A percentile compares a stretch with the other conserved stretches of the same genome.
These are phyloP conservation scores for Neoarius graeffei DNA, from an alignment of 2,113 vertebrate genomes.

Conservation along the genomic window DNA sequence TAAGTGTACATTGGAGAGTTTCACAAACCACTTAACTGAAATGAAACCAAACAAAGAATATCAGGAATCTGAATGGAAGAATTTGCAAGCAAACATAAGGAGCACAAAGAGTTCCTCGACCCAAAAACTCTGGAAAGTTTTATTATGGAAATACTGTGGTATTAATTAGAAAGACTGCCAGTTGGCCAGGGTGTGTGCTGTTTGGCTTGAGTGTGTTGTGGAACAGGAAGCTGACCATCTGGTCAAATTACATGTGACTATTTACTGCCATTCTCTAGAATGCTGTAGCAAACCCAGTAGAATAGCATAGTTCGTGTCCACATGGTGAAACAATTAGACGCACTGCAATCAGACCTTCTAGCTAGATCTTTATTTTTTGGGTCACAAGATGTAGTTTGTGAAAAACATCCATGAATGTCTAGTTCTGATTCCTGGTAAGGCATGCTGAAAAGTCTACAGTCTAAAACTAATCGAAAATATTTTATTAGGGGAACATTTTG, in stretches of 20 bases:
- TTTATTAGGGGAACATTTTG: background rate
- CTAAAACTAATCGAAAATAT: background rate
- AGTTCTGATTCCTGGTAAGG: background rate
- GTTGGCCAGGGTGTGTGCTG: background rate
- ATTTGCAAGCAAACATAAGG: background rate
- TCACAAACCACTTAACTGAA: background rate
- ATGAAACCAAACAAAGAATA: background rate
- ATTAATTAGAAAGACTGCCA: slow-evolving; percentile 31
- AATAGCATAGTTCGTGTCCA: background rate
- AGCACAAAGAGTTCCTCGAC: background rate
- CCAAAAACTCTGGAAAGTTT: background rate
- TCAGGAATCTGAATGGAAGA: background rate
- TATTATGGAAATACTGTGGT: slow-evolving; percentile 31
- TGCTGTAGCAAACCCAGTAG: slow-evolving; percentile 15
- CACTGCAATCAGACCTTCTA: background rate
- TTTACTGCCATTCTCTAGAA: slow-evolving; percentile 35
- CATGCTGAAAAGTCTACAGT: background rate
- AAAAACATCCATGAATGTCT: background rate
- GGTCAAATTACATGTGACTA: slow-evolving; percentile 32
- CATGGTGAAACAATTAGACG: slow-evolving; percentile 23
- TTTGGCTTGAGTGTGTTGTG: slow-evolving; percentile 19
- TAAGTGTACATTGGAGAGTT: background rate
- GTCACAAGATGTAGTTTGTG: background rate
- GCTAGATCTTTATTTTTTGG: background rate
- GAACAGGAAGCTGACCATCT: slow-evolving; percentile 54